These are phyloP conservation scores for Lateolabrax maculatus DNA, from an alignment of 2,797 vertebrate species.

Conservation along the genomic window DNA sequence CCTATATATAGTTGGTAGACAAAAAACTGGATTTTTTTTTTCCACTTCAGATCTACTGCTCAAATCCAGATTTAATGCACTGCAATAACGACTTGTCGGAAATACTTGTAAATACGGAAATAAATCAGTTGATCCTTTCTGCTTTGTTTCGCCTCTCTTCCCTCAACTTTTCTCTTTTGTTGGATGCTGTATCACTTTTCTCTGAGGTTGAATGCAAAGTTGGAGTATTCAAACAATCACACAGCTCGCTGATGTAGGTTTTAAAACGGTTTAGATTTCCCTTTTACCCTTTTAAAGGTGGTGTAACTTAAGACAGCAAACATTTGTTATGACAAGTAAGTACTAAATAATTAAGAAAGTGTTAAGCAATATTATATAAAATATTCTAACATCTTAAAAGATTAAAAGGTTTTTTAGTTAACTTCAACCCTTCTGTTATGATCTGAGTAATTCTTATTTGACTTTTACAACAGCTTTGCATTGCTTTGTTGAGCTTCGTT, in stretches of 20 bases:
- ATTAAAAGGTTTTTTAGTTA: neutral
- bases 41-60: conserved; percentile 41
- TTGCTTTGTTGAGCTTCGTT: conserved; percentile 35
- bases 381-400: neutral
- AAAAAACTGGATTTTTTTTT: neutral
- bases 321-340: neutral
- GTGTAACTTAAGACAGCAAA: neutral
- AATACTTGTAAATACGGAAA: conserved; percentile 88
- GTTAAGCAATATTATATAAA: neutral
- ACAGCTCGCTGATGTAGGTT: neutral
- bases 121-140: conserved; percentile 69
- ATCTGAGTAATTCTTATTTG: neutral
- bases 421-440: neutral
- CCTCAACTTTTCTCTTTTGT: neutral
- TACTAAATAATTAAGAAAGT: neutral
- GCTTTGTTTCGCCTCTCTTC: conserved; percentile 44
- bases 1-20: conserved; percentile 37
- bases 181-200: neutral
- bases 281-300: neutral
- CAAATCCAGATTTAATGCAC: conserved; percentile 63
- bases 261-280: neutral
- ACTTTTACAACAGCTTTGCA: conserved; percentile 16
- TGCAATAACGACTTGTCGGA: conserved; percentile 81
- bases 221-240: neutral
- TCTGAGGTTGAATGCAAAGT: conserved; percentile 20